Base-by-base conservation (phyloP, 2,113 vertebrate genomes). In the Aleadryas rufinucha region DNA sequence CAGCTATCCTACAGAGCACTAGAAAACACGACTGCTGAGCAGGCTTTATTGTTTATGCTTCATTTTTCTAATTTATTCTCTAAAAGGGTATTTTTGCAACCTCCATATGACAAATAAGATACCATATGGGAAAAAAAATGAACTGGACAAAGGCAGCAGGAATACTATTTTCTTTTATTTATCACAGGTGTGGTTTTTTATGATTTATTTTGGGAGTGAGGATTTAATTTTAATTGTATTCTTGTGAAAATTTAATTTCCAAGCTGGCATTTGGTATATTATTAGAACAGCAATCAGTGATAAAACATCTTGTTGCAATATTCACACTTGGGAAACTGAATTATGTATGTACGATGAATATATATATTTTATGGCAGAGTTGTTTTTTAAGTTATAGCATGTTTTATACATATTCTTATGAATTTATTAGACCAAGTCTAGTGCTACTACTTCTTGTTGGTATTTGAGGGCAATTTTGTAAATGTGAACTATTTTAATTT, bases 21-120 rank as follows among this genome's bases (percentile, higher is more conserved):
- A 89, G 92, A 95, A 96, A 94, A 89, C 54, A 84, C 2, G 76
- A 96, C 85, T 90, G 94, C 95, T 97, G 96, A 92, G 95, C 87
- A 86, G 79, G 33, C 93, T 97, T 93, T 95, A 95, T 89, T 97
- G 90, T 97, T 97, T 97, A 92, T 97, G 74, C 93, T 91, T 97
- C 66, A 49, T 95, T 97, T 94, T 96, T 96, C 95, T 95, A 92
- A 96, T 97, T 94, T 96, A 69, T 88, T 93, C 83, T 92, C 89
- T 95, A 92, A 93, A 95, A 96, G 65, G 63, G 31, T 76, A 50
- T 84, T 94, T 96, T 95, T 69, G 53, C 84, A 95, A 90, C 86
- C 81, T 92, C 66, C 80, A 56, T 90, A 72, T 95, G 96, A 96
- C 95, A 98, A 95, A 95, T 97, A 93, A 71, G 69, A 61, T 92